Base-by-base conservation (phyloP, 2,888 invertebrate genomes). In the Graphium colonna region DNA sequence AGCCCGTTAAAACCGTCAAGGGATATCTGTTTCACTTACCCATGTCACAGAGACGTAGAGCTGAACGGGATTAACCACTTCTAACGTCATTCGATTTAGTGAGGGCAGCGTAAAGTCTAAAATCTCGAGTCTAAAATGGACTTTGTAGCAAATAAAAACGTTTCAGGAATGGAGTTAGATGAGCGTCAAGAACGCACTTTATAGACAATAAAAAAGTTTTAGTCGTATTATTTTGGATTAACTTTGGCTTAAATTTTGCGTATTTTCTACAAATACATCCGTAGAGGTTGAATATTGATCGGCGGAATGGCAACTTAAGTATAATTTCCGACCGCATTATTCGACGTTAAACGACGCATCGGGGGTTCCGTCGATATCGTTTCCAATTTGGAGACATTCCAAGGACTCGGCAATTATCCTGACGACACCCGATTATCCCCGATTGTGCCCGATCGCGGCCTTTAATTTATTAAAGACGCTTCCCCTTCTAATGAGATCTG, bases 331-430 rank as follows among this genome's bases (percentile, higher is more conserved):
- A 39, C 33, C 16, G 15, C 26, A 21, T 51, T 26, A 42, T 17
- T n/a, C 33, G 16, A n/a, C 44, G 21, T 41, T 31, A 39, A 16
- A 15, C 41, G 21, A n/a, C 44, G 21, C 17, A 38, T 26, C 45
- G 56, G 60, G 61, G 64, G 61, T 68, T 60, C 64, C 63, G 61
- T 68, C 65, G 64, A 70, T 71, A 71, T 70, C 63, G 64, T 68
- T 62, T 68, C 64, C 73, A 74, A 76, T 73, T 77, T 76, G 78
- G 75, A 71, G 70, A 61, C 62, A 73, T 73, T 77, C 76, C 74
- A 76, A 71, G 68, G 63, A 68, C 67, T 63, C 66, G 60, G 67
- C 69, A 73, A 77, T 78, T 77, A 75, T 69, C 65, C 61, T 52
- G 60, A 54, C 64, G 61, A 67, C 64, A 63, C 56, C 63, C 68